Evolutionary conservation across 2,888 invertebrate species (phyloP).

Genomic region (Acleris cristana): DNA sequence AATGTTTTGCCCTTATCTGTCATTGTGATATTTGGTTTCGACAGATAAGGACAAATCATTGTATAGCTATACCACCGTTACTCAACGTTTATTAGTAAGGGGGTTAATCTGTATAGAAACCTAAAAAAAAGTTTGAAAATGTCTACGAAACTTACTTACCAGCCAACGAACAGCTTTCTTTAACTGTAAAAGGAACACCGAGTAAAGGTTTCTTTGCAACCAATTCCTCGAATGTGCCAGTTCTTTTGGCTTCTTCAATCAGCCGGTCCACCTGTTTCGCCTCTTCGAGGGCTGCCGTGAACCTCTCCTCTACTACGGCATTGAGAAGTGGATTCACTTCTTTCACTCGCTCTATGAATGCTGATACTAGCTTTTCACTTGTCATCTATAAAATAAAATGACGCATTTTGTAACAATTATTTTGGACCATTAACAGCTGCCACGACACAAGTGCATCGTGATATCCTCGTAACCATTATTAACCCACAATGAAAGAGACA

Average conservation of each 20-base stretch:
- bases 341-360: slow-evolving; percentile 86
- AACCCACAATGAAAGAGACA: no score
- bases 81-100: no score
- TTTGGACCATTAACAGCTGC: no score
- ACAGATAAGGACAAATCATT: no score
- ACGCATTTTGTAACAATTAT: no score
- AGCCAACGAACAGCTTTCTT: slow-evolving; percentile 90
- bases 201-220: slow-evolving; percentile 86
- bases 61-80: no score
- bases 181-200: slow-evolving; percentile 92
- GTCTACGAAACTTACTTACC: slow-evolving; percentile 74
- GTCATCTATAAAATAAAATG: slow-evolving; percentile 72
- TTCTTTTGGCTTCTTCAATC: slow-evolving; percentile 54
- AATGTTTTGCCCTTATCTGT: no score
- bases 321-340: slow-evolving; percentile 87
- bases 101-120: no score
- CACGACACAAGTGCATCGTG: no score
- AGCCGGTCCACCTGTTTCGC: slow-evolving; percentile 83
- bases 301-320: slow-evolving; percentile 87
- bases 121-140: no score
- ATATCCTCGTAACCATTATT: no score
- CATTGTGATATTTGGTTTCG: no score
- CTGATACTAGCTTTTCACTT: slow-evolving; percentile 83
- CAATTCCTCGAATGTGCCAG: slow-evolving; percentile 65
- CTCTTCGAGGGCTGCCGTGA: slow-evolving; percentile 85